phyloP scores from a whole-genome alignment of 2,888 invertebrate species.

The Agrochola lychnidis region DNA sequence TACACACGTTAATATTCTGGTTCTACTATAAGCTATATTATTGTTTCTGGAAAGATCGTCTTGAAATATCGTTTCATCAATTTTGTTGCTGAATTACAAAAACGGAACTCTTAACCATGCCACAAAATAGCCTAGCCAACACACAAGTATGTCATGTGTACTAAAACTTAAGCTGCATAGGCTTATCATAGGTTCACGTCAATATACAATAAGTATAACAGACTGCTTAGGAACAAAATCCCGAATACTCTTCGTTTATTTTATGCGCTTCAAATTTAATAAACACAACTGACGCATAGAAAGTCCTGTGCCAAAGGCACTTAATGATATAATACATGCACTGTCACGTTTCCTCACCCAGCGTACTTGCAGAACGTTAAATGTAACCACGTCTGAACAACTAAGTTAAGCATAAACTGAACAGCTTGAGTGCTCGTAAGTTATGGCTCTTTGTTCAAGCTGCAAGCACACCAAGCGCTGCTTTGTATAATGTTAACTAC shows the following conservation, averaged over 20 bases:
- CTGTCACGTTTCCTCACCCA: neutral
- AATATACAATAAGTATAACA: neutral
- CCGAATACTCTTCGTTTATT: neutral
- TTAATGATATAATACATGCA: slow-evolving; percentile 6
- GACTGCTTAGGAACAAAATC: neutral
- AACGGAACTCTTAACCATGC: no score
- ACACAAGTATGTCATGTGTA: neutral
- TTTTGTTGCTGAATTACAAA: neutral
- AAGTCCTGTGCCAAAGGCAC: neutral
- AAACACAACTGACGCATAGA: neutral
- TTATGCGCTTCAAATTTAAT: neutral
- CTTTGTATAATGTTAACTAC: slow-evolving; percentile 8
- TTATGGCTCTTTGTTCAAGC: slow-evolving; percentile 22
- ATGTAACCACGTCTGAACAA: neutral
- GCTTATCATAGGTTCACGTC: neutral
- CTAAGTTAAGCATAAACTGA: slow-evolving; percentile 3
- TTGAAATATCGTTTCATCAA: neutral
- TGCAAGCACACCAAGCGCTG: neutral
- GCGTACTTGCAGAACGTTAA: slow-evolving; percentile 7
- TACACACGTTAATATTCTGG: neutral
- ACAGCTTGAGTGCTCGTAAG: slow-evolving; percentile 20
- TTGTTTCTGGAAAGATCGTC: neutral
- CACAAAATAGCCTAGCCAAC: neutral
- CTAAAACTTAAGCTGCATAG: neutral
- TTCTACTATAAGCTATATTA: no score